These are phyloP conservation scores for Perithous albicinctus DNA, from an alignment of 2,888 invertebrate genomes.

Conservation along the genomic window DNA sequence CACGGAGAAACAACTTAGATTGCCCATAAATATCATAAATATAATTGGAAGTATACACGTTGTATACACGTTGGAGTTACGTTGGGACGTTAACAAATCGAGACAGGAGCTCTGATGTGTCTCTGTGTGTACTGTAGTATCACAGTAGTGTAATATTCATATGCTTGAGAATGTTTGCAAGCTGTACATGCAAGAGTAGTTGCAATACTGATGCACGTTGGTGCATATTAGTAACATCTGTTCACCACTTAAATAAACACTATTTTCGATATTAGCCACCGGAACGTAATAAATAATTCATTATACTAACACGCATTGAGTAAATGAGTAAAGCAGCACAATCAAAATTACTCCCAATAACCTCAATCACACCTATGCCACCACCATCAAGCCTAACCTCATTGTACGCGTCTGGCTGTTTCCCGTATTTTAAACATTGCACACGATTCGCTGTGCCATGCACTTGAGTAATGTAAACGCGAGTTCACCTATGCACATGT, in stretches of 20 bases:
- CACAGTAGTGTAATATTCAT: neutral
- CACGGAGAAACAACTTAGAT: slow-evolving; percentile 40
- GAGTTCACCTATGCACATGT: neutral
- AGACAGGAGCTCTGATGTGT: slow-evolving; percentile 6
- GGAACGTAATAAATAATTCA: too few relatives aligned
- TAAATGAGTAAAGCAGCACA: neutral
- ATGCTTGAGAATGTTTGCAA: slow-evolving; percentile 7
- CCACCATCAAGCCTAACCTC: neutral
- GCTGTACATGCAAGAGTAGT: slow-evolving; percentile 36
- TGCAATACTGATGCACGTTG: slow-evolving; percentile 38
- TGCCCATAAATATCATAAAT: slow-evolving; percentile 61
- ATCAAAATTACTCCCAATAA: neutral
- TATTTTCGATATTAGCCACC: too few relatives aligned
- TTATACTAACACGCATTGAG: neutral
- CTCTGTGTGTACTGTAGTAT: neutral
- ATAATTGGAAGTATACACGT: slow-evolving; percentile 23
- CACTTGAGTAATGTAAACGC: neutral
- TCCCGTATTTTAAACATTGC: slow-evolving; percentile 14
- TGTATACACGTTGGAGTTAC: too few relatives aligned
- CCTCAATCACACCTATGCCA: neutral
- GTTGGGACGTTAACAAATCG: slow-evolving; percentile 41
- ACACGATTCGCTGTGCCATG: neutral
- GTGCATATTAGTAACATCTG: slow-evolving; percentile 47
- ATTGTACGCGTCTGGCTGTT: neutral
- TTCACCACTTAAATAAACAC: too few relatives aligned